phyloP scores from a whole-genome alignment of 2,888 invertebrate genomes.

The Empis stercorea region DNA sequence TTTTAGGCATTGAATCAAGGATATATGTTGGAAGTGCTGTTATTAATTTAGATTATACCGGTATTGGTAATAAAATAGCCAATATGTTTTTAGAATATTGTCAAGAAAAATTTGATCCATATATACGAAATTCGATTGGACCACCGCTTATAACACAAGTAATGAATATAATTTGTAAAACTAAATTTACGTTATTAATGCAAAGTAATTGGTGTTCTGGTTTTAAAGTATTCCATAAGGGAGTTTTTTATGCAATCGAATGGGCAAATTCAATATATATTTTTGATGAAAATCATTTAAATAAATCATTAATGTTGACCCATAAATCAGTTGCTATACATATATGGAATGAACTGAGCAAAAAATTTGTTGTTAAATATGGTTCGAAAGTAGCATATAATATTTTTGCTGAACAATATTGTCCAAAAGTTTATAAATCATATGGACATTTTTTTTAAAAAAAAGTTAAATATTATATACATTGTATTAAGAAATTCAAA shows the following conservation, averaged over 20 bases:
- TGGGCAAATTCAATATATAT: constrained; percentile 48
- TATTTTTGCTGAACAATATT: constrained; percentile 27
- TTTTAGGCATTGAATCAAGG: constrained; percentile 49
- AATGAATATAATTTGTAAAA: constrained; percentile 43
- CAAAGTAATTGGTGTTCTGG: constrained; percentile 41
- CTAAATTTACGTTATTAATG: constrained; percentile 41
- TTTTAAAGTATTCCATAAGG: constrained; percentile 49
- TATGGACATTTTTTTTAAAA: constrained; percentile 25
- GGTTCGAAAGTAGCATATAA: constrained; percentile 31
- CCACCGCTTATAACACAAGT: constrained; percentile 50
- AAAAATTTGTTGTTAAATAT: constrained; percentile 19
- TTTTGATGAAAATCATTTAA: constrained; percentile 37
- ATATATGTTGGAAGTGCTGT: constrained; percentile 51
- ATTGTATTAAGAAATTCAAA: too few relatives aligned
- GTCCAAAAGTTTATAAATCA: constrained; percentile 28
- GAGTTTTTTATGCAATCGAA: constrained; percentile 52
- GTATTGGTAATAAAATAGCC: constrained; percentile 46
- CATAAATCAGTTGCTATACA: constrained; percentile 27
- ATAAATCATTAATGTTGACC: constrained; percentile 24
- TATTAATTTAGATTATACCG: constrained; percentile 43
- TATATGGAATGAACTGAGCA: constrained; percentile 31
- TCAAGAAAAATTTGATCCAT: constrained; percentile 41
- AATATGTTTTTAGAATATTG: constrained; percentile 43
- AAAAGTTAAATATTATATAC: too few relatives aligned
- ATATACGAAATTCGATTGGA: constrained; percentile 43